phyloP scores from a whole-genome alignment of 2,888 invertebrate species.

The Diarsia rubi region DNA sequence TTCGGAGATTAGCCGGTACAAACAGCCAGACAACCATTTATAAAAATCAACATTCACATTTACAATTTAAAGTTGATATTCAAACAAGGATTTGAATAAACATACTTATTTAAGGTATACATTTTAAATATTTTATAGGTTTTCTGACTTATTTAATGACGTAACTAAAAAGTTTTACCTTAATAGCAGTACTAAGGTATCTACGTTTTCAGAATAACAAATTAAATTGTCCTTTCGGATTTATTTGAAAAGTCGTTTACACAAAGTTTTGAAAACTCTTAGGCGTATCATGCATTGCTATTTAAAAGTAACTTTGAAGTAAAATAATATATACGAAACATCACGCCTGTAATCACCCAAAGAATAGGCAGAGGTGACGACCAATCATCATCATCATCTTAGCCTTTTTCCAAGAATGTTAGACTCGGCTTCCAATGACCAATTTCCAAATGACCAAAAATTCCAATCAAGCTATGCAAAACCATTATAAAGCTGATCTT shows the following conservation, averaged over 20 bases:
- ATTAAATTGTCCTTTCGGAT: slow-evolving; percentile 19
- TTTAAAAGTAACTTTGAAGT: neutral
- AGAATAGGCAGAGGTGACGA: neutral
- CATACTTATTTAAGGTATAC: neutral
- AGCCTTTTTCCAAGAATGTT: no score
- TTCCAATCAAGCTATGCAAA: no score
- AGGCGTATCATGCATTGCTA: neutral
- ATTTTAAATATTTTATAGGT: slow-evolving; percentile 23
- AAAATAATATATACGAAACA: neutral
- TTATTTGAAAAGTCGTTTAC: slow-evolving; percentile 2
- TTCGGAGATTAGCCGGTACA: no score
- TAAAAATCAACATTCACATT: no score
- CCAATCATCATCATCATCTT: no score
- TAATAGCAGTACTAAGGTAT: slow-evolving; percentile 10
- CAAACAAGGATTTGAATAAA: neutral
- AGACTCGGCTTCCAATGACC: no score
- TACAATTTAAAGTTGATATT: no score
- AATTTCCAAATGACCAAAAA: no score
- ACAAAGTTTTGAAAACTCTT: slow-evolving; percentile 23
- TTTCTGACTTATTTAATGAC: slow-evolving; percentile 8
- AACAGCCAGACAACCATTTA: no score
- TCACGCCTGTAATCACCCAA: neutral
- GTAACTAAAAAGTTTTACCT: slow-evolving; percentile 26
- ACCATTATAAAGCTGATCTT: no score
- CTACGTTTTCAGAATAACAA: slow-evolving; percentile 30